Conservation (phyloP, 2,888 invertebrate genomes). For the Pristionchus mayeri region DNA sequence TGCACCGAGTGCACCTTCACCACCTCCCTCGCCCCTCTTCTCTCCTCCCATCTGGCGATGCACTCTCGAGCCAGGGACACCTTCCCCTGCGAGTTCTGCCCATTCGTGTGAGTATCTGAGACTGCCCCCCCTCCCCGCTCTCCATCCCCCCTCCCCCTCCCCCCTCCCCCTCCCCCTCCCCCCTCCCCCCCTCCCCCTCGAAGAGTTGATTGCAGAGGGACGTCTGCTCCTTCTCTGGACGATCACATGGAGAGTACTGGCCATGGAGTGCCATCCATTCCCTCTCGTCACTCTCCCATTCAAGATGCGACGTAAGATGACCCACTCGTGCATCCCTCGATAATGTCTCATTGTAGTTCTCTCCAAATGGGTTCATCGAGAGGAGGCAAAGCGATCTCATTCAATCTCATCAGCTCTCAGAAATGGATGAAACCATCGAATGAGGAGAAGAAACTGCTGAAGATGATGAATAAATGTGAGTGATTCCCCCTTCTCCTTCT, state of each 20-base stretch:
- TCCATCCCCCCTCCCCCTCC: neutral
- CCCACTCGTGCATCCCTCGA: neutral
- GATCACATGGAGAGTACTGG: constrained; percentile 21
- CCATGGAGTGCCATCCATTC: neutral
- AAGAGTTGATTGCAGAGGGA: neutral
- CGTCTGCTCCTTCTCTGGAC: neutral
- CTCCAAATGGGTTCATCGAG: neutral
- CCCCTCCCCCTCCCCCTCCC: neutral
- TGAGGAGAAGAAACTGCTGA: constrained; percentile 26
- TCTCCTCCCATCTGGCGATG: constrained; percentile 38
- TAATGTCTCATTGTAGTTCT: neutral
- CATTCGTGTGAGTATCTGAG: constrained; percentile 46
- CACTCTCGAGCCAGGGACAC: neutral
- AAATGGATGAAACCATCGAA: constrained; percentile 40
- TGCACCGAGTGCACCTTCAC: constrained; percentile 28
- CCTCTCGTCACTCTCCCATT: neutral
- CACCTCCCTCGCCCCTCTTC: neutral
- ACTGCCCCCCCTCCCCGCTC: neutral
- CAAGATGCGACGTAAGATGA: neutral
- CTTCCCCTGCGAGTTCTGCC: constrained; percentile 38
- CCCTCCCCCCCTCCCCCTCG: neutral
- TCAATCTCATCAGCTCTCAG: constrained; percentile 7
- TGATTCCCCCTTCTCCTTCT: neutral
- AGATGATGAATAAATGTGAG: constrained; percentile 2
- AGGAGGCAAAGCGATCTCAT: constrained; percentile 3